Conservation (phyloP, 2,797 vertebrate species). For the Manis crassicaudata region DNA sequence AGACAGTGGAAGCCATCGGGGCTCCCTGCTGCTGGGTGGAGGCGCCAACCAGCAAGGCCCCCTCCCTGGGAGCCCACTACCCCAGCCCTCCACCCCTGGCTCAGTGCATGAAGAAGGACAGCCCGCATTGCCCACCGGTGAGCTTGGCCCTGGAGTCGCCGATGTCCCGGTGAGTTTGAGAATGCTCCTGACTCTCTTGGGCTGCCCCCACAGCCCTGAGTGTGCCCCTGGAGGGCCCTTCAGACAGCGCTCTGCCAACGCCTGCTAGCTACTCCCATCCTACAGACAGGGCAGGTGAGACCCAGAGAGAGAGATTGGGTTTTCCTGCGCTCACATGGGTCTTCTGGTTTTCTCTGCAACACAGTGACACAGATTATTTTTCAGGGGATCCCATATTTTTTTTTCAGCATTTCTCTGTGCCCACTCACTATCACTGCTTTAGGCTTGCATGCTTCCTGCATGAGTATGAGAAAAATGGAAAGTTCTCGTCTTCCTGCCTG, state of each 20-base stretch:
- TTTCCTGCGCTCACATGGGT: neutral
- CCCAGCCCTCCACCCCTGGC: constrained; percentile 16
- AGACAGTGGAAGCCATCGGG: constrained; percentile 83
- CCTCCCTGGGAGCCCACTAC: constrained; percentile 33
- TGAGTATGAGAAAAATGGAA: neutral
- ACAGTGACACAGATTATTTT: neutral
- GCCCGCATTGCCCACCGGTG: neutral
- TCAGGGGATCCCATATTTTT: neutral
- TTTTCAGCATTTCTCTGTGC: neutral
- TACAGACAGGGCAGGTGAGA: neutral
- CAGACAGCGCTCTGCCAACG: neutral
- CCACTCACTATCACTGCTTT: neutral
- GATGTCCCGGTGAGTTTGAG: constrained; percentile 65
- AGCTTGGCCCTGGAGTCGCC: neutral
- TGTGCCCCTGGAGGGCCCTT: neutral
- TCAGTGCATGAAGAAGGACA: constrained; percentile 32
- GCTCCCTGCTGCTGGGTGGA: constrained; percentile 83
- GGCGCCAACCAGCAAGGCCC: constrained; percentile 88
- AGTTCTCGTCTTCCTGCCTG: neutral
- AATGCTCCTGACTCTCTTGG: neutral
- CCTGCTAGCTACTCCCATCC: neutral
- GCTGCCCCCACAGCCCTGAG: neutral
- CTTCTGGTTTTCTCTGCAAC: neutral
- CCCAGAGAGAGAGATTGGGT: neutral
- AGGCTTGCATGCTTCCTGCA: neutral